Conservation (phyloP, 2,888 invertebrate species). For the Sarcophaga subvicina region DNA sequence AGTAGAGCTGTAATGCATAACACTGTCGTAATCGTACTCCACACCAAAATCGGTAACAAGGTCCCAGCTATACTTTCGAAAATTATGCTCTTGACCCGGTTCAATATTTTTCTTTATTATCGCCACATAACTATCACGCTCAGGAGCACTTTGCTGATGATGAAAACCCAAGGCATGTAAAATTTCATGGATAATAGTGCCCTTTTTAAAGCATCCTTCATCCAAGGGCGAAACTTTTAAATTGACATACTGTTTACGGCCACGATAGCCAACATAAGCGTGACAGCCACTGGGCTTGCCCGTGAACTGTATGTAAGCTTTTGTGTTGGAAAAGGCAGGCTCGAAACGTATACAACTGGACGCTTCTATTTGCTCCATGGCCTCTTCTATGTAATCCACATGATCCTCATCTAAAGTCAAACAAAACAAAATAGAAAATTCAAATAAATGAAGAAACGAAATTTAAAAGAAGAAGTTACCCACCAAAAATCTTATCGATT, state of each 20-base stretch:
- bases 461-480: not conserved
- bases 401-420: not conserved
- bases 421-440: not conserved
- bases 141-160: constrained; percentile 89
- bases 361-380: constrained; percentile 70
- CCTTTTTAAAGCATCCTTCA: constrained; percentile 74
- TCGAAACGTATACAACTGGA: constrained; percentile 70
- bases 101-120: constrained; percentile 82
- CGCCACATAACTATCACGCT: constrained; percentile 86
- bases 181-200: constrained; percentile 88
- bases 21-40: constrained; percentile 88
- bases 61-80: constrained; percentile 84
- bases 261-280: constrained; percentile 87
- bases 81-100: constrained; percentile 82
- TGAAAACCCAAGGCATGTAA: constrained; percentile 90
- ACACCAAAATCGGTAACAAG: constrained; percentile 85
- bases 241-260: constrained; percentile 77
- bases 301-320: constrained; percentile 22
- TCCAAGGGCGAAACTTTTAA: constrained; percentile 72
- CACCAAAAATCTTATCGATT: constrained; percentile 12
- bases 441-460: not conserved
- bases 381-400: constrained; percentile 6
- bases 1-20: constrained; percentile 89
- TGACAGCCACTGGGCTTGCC: constrained; percentile 85
- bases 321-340: constrained; percentile 41